A percentile compares a stretch with the other conserved stretches of the same genome.
Evolutionary conservation across 2,113 vertebrate genomes (phyloP).

Genomic region (Progne subis): DNA sequence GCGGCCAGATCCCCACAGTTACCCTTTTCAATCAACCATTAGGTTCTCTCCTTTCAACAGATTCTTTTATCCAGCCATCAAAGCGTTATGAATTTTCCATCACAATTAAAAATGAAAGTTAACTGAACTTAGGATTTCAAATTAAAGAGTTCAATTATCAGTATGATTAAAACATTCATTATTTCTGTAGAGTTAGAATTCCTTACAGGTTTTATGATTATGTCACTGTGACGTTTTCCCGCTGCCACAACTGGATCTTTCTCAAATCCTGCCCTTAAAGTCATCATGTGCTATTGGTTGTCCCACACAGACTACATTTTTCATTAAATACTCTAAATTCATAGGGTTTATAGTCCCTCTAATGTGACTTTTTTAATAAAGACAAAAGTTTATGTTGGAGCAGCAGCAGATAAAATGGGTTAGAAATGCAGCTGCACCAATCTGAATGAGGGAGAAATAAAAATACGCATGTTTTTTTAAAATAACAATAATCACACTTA

Average conservation of each 20-base stretch:
- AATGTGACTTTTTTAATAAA: slow-evolving; percentile 46
- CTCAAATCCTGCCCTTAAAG: neutral
- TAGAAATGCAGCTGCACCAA: slow-evolving; percentile 37
- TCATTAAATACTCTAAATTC: slow-evolving; percentile 25
- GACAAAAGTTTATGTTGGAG: slow-evolving; percentile 54
- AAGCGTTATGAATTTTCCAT: neutral
- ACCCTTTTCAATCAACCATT: neutral
- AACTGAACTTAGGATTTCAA: neutral
- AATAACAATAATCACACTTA: slow-evolving; percentile 38
- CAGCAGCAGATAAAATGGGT: neutral
- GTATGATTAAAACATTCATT: neutral
- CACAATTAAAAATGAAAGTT: neutral
- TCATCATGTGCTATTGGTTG: neutral
- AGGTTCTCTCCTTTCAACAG: neutral
- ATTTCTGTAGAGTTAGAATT: neutral
- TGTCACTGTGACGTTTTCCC: neutral
- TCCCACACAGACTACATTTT: neutral
- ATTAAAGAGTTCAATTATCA: neutral
- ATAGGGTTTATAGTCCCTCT: neutral
- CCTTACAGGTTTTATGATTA: neutral
- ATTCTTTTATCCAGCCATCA: neutral
- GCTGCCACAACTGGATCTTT: neutral
- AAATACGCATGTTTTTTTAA: neutral
- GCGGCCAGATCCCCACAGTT: neutral
- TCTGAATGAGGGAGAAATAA: slow-evolving; percentile 18